Percentiles rank a stretch among this genome's conserved stretches.
phyloP scores from a whole-genome alignment of 1,140 invertebrate species.

The Camponotus pennsylvanicus region DNA sequence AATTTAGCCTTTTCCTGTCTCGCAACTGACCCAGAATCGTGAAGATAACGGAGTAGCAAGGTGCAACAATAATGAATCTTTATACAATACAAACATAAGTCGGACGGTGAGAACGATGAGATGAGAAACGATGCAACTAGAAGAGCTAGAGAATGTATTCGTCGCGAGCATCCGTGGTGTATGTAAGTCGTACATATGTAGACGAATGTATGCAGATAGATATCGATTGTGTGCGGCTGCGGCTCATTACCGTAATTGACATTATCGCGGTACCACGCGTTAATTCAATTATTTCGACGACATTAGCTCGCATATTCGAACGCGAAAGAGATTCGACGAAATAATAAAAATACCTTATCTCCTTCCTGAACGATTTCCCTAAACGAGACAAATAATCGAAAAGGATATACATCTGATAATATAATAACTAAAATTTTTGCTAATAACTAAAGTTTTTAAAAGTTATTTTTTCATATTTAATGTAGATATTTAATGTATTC shows the following conservation, averaged over 20 bases:
- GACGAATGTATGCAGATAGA: slow-evolving; percentile 27
- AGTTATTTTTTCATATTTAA: no score
- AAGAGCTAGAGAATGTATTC: neutral
- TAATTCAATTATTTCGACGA: slow-evolving; percentile 33
- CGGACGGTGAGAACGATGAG: no score
- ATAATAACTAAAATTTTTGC: no score
- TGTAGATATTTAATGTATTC: no score
- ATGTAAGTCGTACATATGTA: neutral
- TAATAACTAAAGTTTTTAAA: no score
- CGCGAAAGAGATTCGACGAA: neutral
- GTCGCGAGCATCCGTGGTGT: neutral
- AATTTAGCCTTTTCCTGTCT: slow-evolving; percentile 43
- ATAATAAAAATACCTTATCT: neutral
- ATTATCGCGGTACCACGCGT: slow-evolving; percentile 53
- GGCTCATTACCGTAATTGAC: slow-evolving; percentile 73
- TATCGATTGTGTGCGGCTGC: slow-evolving; percentile 73
- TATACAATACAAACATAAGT: neutral
- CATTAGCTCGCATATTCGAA: neutral
- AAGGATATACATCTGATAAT: neutral
- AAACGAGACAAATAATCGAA: neutral
- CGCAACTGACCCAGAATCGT: slow-evolving; percentile 77
- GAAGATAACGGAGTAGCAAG: slow-evolving; percentile 77
- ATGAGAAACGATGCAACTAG: slow-evolving; percentile 11
- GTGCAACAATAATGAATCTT: slow-evolving; percentile 79
- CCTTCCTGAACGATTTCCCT: neutral